Conservation (phyloP, 2,797 vertebrate genomes). For the Odontamblyopus lacepedii region DNA sequence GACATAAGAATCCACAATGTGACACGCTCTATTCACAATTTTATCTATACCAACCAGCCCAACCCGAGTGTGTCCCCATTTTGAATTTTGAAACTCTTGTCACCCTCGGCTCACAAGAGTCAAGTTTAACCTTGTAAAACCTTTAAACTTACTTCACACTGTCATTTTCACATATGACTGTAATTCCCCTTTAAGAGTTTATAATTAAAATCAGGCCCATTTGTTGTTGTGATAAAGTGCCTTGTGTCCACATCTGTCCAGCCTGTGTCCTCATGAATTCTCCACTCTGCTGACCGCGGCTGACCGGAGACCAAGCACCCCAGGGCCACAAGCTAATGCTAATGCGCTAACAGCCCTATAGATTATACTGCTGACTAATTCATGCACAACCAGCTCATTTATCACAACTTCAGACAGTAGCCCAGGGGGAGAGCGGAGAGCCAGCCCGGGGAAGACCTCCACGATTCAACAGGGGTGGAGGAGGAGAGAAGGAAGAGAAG, state of each 20-base stretch:
- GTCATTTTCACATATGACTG: too few relatives aligned
- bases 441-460: slow-evolving; percentile 53
- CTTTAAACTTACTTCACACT: too few relatives aligned
- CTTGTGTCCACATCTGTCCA: slow-evolving; percentile 12
- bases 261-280: not conserved
- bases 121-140: too few relatives aligned
- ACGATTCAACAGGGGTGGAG: slow-evolving; percentile 49
- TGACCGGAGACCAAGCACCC: not conserved
- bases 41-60: too few relatives aligned
- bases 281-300: not conserved
- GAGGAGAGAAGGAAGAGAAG: not conserved
- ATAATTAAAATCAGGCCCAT: not conserved
- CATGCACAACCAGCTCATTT: slow-evolving; percentile 69
- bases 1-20: too few relatives aligned
- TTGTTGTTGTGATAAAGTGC: slow-evolving; percentile 28
- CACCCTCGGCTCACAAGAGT: too few relatives aligned
- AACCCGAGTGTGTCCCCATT: too few relatives aligned
- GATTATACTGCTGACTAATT: slow-evolving; percentile 69
- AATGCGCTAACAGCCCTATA: slow-evolving; percentile 48
- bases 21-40: too few relatives aligned
- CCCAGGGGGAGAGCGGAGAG: slow-evolving; percentile 62
- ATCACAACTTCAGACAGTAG: slow-evolving; percentile 61
- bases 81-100: too few relatives aligned
- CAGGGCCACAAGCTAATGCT: not conserved
- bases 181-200: too few relatives aligned